phyloP scores from a whole-genome alignment of 2,113 vertebrate species.

The Pelecanus crispus region DNA sequence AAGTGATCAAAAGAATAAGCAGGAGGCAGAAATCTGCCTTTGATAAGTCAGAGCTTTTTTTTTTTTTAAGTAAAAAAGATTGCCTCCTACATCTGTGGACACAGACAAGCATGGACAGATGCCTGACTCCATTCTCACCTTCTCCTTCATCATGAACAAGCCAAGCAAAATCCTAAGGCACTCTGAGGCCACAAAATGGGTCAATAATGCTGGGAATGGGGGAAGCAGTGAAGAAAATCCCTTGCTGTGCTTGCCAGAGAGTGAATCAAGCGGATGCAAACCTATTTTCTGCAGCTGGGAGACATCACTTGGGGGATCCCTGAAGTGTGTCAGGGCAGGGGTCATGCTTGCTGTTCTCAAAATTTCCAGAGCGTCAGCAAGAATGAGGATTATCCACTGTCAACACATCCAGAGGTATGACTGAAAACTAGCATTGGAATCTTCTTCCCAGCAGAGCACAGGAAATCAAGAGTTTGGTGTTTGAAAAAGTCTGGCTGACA shows the following conservation, averaged over 20 bases:
- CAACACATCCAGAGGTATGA: neutral
- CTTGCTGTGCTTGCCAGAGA: neutral
- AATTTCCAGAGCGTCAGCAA: constrained; percentile 1
- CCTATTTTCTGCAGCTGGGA: neutral
- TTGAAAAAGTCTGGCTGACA: neutral
- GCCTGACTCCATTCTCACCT: neutral
- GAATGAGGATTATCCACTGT: neutral
- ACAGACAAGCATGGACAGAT: neutral
- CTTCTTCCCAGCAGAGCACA: neutral
- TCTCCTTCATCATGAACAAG: neutral
- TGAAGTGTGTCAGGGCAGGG: neutral
- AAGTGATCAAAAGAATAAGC: neutral
- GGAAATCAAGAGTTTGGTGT: neutral
- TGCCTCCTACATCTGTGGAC: neutral
- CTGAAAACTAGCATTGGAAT: neutral
- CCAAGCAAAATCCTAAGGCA: neutral
- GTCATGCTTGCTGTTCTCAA: neutral
- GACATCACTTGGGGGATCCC: neutral
- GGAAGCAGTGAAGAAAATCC: neutral
- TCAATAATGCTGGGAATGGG: neutral
- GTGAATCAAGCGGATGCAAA: neutral
- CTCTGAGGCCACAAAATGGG: neutral
- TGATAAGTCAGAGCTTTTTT: neutral
- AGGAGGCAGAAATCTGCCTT: neutral
- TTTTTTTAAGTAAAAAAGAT: neutral